These are phyloP conservation scores for Ciconia boyciana DNA, from an alignment of 2,113 vertebrate species.

Conservation along the genomic window DNA sequence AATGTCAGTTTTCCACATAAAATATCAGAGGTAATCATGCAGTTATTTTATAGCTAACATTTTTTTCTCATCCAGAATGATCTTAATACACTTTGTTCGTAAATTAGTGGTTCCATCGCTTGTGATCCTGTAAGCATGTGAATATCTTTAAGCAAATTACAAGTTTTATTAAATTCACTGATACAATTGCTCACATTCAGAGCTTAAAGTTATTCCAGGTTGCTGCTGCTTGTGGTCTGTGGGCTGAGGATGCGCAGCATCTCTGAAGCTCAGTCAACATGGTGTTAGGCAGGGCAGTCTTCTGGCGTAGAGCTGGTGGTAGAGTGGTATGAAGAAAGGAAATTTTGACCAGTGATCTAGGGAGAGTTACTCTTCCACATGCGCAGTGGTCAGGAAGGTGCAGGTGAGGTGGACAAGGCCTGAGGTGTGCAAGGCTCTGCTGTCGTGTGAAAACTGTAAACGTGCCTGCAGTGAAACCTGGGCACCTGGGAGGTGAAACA, in stretches of 20 bases:
- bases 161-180: not conserved
- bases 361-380: not conserved
- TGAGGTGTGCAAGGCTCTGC: not conserved
- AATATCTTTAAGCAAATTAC: not conserved
- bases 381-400: accelerated
- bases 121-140: not conserved
- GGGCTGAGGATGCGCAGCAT: not conserved
- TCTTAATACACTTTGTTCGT: not conserved
- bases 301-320: not conserved
- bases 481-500: not conserved
- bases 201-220: not conserved
- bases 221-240: not conserved
- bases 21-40: not conserved
- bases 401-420: not conserved
- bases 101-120: not conserved
- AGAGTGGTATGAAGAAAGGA: not conserved
- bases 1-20: conserved; percentile 40
- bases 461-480: not conserved
- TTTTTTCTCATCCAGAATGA: not conserved
- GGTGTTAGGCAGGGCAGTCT: not conserved
- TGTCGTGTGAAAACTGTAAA: not conserved
- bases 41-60: not conserved
- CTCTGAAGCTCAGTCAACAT: not conserved
- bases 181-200: accelerated
- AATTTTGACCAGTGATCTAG: not conserved